Evolutionary conservation across 2,888 invertebrate genomes (phyloP).

Genomic region (Trachelus troglodyta): DNA sequence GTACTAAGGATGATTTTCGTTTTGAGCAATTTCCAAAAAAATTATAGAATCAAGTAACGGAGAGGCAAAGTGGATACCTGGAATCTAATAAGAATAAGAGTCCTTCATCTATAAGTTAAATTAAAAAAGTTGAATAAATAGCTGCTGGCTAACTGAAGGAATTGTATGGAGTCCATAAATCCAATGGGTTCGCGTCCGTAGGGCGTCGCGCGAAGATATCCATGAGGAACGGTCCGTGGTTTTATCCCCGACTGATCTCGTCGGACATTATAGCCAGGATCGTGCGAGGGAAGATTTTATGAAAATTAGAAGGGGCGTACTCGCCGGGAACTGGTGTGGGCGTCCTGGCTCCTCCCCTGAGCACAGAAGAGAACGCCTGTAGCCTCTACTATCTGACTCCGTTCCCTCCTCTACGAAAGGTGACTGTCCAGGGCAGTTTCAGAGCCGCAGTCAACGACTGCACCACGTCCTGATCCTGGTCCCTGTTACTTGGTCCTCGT

Average conservation of each 20-base stretch:
- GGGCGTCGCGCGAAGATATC: slow-evolving; percentile 34
- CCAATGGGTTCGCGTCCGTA: background rate
- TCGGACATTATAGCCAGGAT: slow-evolving; percentile 48
- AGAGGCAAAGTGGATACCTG: background rate
- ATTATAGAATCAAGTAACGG: background rate
- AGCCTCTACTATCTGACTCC: slow-evolving; percentile 13
- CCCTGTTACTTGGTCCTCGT: background rate
- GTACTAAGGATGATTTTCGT: background rate
- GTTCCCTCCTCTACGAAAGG: slow-evolving; percentile 43
- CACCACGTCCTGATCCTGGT: slow-evolving; percentile 48
- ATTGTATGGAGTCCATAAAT: slow-evolving; percentile 5
- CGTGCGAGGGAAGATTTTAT: slow-evolving; percentile 33
- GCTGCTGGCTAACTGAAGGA: background rate
- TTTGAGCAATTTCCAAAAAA: background rate
- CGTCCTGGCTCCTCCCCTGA: slow-evolving; percentile 20
- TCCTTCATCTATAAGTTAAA: background rate
- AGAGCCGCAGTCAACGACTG: slow-evolving; percentile 61
- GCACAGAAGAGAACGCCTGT: slow-evolving; percentile 19
- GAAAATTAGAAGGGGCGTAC: slow-evolving; percentile 25
- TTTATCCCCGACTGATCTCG: slow-evolving; percentile 49
- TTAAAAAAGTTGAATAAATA: background rate
- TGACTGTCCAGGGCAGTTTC: slow-evolving; percentile 62
- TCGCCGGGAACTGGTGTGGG: slow-evolving; percentile 24
- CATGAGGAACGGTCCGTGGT: slow-evolving; percentile 39
- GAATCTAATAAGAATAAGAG: background rate